phyloP scores from a whole-genome alignment of 2,797 vertebrate species.

The Leptodactylus fallax region DNA sequence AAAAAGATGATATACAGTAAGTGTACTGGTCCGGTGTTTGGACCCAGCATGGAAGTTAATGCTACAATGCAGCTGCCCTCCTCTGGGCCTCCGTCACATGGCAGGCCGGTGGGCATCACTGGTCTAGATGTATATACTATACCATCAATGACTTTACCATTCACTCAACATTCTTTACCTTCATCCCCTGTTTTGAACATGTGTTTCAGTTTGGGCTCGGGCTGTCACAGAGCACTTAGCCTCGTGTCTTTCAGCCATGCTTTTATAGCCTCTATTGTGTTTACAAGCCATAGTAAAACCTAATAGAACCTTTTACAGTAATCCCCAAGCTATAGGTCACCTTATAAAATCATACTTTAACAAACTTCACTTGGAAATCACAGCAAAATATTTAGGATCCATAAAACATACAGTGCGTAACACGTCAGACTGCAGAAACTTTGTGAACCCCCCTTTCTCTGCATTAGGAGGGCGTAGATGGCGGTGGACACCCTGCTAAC shows the following conservation, averaged over 20 bases:
- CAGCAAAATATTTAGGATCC: constrained; percentile 23
- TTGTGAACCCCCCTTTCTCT: not conserved
- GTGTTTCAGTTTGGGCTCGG: not conserved
- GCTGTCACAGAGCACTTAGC: constrained; percentile 9
- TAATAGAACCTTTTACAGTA: constrained; percentile 36
- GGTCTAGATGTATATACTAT: not conserved
- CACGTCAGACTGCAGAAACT: not conserved
- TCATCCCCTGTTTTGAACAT: not conserved
- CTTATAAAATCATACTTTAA: constrained; percentile 44
- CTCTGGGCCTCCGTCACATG: not conserved
- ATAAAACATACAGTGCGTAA: constrained; percentile 8
- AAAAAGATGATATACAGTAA: too few relatives aligned
- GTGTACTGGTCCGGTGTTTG: too few relatives aligned
- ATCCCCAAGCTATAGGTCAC: constrained; percentile 28
- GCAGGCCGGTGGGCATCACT: not conserved
- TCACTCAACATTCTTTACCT: not conserved
- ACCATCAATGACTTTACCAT: not conserved
- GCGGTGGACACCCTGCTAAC: not conserved
- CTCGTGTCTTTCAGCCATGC: not conserved
- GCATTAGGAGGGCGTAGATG: not conserved
- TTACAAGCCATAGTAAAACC: constrained; percentile 49
- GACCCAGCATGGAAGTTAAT: not conserved
- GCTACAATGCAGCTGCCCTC: not conserved
- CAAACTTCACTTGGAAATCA: constrained; percentile 10
- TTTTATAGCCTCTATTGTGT: constrained; percentile 28